These are phyloP conservation scores for Cydia strobilella DNA, from an alignment of 1,140 invertebrate species.

Conservation along the genomic window DNA sequence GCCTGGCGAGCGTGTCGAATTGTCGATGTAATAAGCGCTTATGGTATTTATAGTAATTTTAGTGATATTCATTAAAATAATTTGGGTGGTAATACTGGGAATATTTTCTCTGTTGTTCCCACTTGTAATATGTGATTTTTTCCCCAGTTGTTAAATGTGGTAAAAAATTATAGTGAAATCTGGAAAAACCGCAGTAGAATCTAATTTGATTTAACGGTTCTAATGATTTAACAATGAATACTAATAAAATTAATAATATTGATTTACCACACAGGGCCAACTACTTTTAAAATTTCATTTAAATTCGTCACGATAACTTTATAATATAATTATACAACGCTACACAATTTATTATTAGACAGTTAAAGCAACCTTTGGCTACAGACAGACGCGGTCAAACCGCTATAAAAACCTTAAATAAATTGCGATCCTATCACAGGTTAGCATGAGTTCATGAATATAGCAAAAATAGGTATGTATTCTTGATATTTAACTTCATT, in stretches of 20 bases:
- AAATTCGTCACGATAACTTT: constrained; percentile 3
- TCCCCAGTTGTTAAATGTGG: too few species aligned
- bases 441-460: neutral
- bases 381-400: neutral
- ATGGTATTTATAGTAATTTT: too few species aligned
- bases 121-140: too few species aligned
- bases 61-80: too few species aligned
- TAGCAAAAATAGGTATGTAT: constrained; percentile 5
- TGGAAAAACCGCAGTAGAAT: too few species aligned
- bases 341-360: neutral
- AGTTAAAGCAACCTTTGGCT: neutral
- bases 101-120: too few species aligned
- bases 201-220: neutral
- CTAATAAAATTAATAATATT: neutral
- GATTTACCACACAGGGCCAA: neutral
- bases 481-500: neutral
- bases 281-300: neutral
- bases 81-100: too few species aligned
- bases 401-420: neutral
- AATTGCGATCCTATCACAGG: constrained; percentile 4
- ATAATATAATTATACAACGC: neutral
- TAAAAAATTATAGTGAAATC: too few species aligned
- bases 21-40: too few species aligned
- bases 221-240: neutral
- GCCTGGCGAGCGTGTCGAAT: too few species aligned